Evolutionary conservation across 1,140 invertebrate species (phyloP).

Genomic region (Sogatella furcifera): DNA sequence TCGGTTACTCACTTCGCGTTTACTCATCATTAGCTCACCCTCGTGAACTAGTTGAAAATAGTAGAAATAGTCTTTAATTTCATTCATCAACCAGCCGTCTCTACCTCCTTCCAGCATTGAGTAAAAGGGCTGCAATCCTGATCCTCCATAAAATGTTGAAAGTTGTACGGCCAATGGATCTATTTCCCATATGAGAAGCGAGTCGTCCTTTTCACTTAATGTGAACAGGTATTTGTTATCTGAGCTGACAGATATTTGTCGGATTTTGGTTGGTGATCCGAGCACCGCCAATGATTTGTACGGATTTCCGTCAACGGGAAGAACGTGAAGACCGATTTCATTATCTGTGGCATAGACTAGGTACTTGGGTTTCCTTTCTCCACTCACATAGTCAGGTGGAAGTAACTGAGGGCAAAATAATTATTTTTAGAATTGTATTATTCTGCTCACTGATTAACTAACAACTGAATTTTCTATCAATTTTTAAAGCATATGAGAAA

Average conservation of each 20-base stretch:
- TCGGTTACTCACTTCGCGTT: constrained; percentile 14
- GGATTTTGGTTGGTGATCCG: neutral
- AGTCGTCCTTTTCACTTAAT: neutral
- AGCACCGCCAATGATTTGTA: neutral
- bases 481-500: too few relatives aligned
- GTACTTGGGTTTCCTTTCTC: neutral
- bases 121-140: constrained; percentile 15
- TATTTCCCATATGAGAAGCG: neutral
- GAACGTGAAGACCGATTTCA: neutral
- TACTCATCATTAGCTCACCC: constrained; percentile 30
- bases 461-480: too few relatives aligned
- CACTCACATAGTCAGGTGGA: neutral
- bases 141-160: constrained; percentile 8
- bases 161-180: neutral
- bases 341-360: neutral
- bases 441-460: too few relatives aligned
- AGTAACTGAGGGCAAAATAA: neutral
- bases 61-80: constrained; percentile 37
- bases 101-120: constrained; percentile 12
- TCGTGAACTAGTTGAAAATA: constrained; percentile 36
- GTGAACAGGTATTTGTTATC: neutral
- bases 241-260: neutral
- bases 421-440: too few relatives aligned
- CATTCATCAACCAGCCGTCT: constrained; percentile 32
- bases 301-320: neutral